Evolutionary conservation across 1,140 invertebrate genomes (phyloP), one percentile per base, ranked within the genome.

Genomic region (Himalopsyche phryganea): DNA sequence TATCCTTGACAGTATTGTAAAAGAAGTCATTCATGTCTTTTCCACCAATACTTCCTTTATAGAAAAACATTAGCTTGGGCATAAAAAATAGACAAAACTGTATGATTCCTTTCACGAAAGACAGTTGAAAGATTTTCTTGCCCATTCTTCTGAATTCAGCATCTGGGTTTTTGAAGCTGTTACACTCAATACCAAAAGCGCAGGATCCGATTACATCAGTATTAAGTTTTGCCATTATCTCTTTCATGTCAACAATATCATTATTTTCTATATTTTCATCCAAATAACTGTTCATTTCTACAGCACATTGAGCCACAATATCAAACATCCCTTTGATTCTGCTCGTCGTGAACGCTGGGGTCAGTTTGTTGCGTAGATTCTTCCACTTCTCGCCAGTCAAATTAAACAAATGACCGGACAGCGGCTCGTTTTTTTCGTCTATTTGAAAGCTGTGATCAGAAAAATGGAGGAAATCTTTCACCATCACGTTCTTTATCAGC

Each of bases 401-500:
- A 42, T 69, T 70, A 23, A 80, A 75, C 6, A 80, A 40, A 13
- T 73, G 72, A 0, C 65, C 66, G 6, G 76, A 71, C 0, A 82
- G 58, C 0, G 79, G 80, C 67, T 83, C 75, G 13, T 69, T 70
- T 33, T 77, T 69, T 10, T 74, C 73, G 54, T 80, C 76, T 13
- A 74, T 69, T 33, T 69, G 66, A 0, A 77, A 47, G 0, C 73
- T 74, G 5, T 78, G 76, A 60, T 81, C 76, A 17, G 69, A 58
- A 41, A 84, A 84, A 20, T 72, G 61, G 28, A 73, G 63, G 36
- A 83, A 85, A 58, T 85, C 81, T 62, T 80, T 83, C 1, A 82
- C 74, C n/a, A 86, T 55, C 1, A 88, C 75, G 11, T 73, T 68
- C 59, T 83, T 84, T 0, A 85, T 75, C 0, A 88, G 61, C 2